Evolutionary conservation across 2,797 vertebrate species (phyloP), one percentile per base, ranked within the genome.

Genomic region (Cygnus olor): DNA sequence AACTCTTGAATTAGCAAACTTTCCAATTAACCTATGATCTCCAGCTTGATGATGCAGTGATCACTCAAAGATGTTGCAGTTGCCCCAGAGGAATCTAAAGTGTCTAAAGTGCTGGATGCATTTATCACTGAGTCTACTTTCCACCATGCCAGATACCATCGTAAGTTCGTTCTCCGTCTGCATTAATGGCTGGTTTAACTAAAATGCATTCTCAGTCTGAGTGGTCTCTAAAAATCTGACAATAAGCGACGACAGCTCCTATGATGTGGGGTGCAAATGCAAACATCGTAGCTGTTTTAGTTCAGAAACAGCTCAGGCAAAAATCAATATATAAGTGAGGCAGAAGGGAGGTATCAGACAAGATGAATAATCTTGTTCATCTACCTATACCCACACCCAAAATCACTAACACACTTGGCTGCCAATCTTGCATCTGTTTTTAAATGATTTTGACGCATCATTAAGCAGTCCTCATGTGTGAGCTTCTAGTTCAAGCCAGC

Each of bases 31-130:
- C 78, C 83, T 88, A 6, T 3, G 22, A 94, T 65, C 53, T 44
- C 24, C 89, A 76, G 77, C 71, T 28, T 76, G 63, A 78, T 2
- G 14, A 71, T 73, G 66, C 40, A 88, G 72, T 11, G 70, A 89
- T 94, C 85, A 66, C 80, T 95, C 90, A 72, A 79, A 95, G 58
- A 91, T 72, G 80, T 54, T 94, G 84, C 79, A 71, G 64, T 51
- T 90, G 56, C 93, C 96, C 58, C 89, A 73, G 38, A 88, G 90
- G 92, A 92, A 71, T 77, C 85, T 66, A 64, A 96, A 94, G 79
- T 86, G 61, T 90, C 81, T 92, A 27, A 95, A 95, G 74, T 86
- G 90, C 77, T 81, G 14, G 71, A 65, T 85, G 63, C 70, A 57
- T 96, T 96, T 89, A 91, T 85, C 85, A 80, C 44, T 65, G 27